Evolutionary conservation across 2,113 vertebrate genomes (phyloP).

Genomic region (Odobenus rosmarus): DNA sequence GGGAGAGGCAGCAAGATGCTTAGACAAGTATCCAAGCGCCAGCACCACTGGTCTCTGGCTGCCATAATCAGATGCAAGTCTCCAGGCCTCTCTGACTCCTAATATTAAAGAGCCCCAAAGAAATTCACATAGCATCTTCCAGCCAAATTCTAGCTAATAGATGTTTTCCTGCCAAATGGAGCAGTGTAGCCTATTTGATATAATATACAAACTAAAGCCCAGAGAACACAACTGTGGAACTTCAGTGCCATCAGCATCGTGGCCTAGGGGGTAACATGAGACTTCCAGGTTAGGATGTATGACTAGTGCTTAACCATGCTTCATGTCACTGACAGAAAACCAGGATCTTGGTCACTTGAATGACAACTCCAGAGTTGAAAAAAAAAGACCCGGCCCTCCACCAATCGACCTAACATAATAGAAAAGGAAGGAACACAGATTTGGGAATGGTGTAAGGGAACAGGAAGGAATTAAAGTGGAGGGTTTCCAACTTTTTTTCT

Average conservation of each 20-base stretch:
- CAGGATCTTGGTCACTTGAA: neutral
- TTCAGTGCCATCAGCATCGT: neutral
- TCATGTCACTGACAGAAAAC: neutral
- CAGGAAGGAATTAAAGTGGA: neutral
- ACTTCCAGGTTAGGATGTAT: neutral
- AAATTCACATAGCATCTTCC: neutral
- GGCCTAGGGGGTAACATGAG: too few relatives aligned
- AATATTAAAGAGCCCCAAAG: conserved; percentile 12
- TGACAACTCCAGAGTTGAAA: neutral
- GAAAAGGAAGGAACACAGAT: neutral
- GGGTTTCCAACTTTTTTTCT: neutral
- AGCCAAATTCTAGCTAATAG: conserved; percentile 14
- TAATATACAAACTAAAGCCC: neutral
- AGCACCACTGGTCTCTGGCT: neutral
- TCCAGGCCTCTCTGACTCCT: neutral
- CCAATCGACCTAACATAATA: neutral
- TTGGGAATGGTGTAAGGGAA: neutral
- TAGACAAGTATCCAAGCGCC: neutral
- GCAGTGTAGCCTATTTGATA: neutral
- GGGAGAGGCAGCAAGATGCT: neutral
- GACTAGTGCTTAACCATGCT: neutral
- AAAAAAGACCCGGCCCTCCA: neutral
- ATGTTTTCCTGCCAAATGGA: neutral
- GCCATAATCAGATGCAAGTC: neutral
- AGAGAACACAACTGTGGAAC: neutral